These are phyloP conservation scores for Chloroclystis v-ata DNA, from an alignment of 2,888 invertebrate species.

Conservation along the genomic window DNA sequence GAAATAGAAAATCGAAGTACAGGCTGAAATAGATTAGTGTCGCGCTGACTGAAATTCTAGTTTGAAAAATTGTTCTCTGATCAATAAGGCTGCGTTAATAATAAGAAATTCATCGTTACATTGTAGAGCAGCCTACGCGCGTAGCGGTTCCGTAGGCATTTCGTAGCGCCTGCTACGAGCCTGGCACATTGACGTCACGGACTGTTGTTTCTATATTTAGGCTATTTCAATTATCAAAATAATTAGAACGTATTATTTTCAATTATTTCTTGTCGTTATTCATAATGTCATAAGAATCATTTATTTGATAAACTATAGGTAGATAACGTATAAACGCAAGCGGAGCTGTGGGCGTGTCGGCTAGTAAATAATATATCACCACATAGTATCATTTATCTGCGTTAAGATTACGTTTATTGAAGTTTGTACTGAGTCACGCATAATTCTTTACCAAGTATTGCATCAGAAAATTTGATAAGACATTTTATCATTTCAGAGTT, in stretches of 20 bases:
- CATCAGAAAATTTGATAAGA: constrained; percentile 2
- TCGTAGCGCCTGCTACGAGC: constrained; percentile 47
- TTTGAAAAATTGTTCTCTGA: constrained; percentile 16
- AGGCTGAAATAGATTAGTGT: constrained; percentile 7
- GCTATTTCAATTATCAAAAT: constrained; percentile 32
- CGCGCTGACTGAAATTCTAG: constrained; percentile 7
- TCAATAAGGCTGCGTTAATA: constrained; percentile 24
- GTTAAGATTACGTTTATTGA: constrained; percentile 12
- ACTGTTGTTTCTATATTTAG: constrained; percentile 34
- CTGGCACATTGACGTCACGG: constrained; percentile 38
- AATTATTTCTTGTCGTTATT: too few species aligned
- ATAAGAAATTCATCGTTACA: constrained; percentile 21
- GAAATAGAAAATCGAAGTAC: constrained; percentile 18
- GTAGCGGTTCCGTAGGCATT: constrained; percentile 28
- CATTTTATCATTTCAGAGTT: neutral
- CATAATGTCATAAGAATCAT: too few species aligned
- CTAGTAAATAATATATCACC: too few species aligned
- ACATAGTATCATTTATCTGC: constrained; percentile 19
- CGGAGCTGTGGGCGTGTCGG: too few species aligned
- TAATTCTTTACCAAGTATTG: constrained; percentile 7
- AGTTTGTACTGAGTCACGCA: neutral
- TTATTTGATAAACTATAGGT: too few species aligned
- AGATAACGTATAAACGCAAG: too few species aligned
- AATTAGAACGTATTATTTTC: too few species aligned
- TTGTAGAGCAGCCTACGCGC: constrained; percentile 27